Conservation (phyloP, 2,888 invertebrate species). For the Coelogynopora nodosa region DNA sequence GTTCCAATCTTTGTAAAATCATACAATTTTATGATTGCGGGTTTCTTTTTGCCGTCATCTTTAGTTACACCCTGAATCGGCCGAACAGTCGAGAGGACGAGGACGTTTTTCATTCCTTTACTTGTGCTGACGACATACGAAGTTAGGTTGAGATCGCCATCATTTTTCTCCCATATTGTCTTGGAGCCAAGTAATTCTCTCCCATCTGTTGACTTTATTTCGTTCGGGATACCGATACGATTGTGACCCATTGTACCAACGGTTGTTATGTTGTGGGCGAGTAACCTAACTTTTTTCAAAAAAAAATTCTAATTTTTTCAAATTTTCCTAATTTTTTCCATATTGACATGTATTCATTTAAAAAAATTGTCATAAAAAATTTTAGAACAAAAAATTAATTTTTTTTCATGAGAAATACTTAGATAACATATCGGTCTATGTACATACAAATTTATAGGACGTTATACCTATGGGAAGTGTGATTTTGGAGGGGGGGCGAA, state of each 20-base stretch:
- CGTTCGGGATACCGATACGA: neutral
- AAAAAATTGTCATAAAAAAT: no score
- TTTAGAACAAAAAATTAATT: no score
- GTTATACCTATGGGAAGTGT: no score
- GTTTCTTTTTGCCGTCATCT: neutral
- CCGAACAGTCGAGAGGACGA: neutral
- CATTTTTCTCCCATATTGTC: neutral
- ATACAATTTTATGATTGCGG: neutral
- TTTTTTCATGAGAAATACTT: no score
- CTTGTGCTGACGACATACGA: neutral
- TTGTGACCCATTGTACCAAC: neutral
- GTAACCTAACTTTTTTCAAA: no score
- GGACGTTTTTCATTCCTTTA: neutral
- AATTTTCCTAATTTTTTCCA: no score
- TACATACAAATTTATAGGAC: no score
- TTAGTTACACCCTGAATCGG: neutral
- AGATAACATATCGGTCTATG: no score
- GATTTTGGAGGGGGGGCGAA: no score
- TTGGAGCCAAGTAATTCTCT: neutral
- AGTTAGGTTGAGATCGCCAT: neutral
- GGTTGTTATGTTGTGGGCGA: no score
- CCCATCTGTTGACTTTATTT: neutral
- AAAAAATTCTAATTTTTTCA: no score
- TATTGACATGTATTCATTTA: no score
- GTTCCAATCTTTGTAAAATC: neutral